phyloP scores from a whole-genome alignment of 2,113 vertebrate genomes.

The Hyperopisus bebe region DNA sequence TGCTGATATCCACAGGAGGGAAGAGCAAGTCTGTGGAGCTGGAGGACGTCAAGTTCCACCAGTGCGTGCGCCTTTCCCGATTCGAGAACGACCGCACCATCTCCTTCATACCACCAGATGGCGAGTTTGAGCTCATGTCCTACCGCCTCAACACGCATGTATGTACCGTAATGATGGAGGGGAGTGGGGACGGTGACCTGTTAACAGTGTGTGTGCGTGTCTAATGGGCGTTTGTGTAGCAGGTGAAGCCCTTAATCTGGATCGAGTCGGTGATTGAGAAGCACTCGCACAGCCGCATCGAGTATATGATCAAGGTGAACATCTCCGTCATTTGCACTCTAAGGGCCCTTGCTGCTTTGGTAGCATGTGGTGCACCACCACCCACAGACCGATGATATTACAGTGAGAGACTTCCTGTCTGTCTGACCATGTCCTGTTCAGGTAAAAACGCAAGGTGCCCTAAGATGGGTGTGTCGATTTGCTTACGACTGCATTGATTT shows the following conservation, averaged over 20 bases:
- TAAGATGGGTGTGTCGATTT: neutral
- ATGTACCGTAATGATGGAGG: slow-evolving; percentile 39
- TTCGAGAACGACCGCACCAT: slow-evolving; percentile 85
- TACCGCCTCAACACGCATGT: slow-evolving; percentile 83
- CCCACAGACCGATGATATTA: neutral
- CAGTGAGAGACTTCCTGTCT: neutral
- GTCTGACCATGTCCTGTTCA: neutral
- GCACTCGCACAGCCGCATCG: slow-evolving; percentile 95
- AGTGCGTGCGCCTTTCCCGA: slow-evolving; percentile 80
- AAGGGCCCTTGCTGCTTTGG: neutral
- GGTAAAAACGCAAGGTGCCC: neutral
- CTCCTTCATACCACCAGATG: slow-evolving; percentile 81
- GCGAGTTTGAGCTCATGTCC: slow-evolving; percentile 85
- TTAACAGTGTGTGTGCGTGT: neutral
- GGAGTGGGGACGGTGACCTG: neutral
- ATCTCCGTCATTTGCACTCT: neutral
- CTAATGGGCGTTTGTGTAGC: slow-evolving; percentile 7
- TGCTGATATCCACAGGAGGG: slow-evolving; percentile 57
- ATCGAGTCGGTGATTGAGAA: slow-evolving; percentile 98
- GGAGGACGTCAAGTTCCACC: slow-evolving; percentile 84
- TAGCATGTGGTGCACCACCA: neutral
- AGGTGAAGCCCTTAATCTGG: slow-evolving; percentile 98
- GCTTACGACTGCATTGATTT: neutral
- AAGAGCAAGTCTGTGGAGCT: slow-evolving; percentile 84
- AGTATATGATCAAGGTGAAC: slow-evolving; percentile 96